These are phyloP conservation scores for Pristis pectinata DNA, from an alignment of 2,797 vertebrate genomes.

Conservation along the genomic window DNA sequence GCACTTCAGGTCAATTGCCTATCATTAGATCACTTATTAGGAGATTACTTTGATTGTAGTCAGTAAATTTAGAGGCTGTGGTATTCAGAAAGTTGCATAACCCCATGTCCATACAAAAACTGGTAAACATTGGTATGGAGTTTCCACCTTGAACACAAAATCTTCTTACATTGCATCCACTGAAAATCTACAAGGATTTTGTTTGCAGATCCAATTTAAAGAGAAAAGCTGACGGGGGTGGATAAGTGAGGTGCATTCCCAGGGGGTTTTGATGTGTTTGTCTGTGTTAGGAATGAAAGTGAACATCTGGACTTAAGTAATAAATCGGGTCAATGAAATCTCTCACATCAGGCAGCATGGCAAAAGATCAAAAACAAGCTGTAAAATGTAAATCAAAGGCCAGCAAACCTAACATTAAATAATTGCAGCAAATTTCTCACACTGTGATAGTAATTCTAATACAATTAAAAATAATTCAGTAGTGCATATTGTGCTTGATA, in stretches of 20 bases:
- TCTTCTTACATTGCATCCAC: no score
- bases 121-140: background rate
- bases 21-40: no score
- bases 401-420: background rate
- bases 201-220: background rate
- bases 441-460: background rate
- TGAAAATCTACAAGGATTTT: background rate
- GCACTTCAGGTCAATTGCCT: no score
- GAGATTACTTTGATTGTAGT: background rate
- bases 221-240: background rate
- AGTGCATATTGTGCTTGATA: background rate
- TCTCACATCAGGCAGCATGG: background rate
- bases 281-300: background rate
- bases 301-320: background rate
- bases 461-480: background rate
- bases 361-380: background rate
- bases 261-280: background rate
- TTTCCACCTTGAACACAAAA: background rate
- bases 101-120: background rate
- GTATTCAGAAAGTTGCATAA: background rate
- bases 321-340: background rate
- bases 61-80: background rate
- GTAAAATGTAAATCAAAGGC: background rate
- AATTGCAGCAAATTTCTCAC: background rate
- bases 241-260: background rate